These are phyloP conservation scores for Acleris sparsana DNA, from an alignment of 2,888 invertebrate species.

Conservation along the genomic window DNA sequence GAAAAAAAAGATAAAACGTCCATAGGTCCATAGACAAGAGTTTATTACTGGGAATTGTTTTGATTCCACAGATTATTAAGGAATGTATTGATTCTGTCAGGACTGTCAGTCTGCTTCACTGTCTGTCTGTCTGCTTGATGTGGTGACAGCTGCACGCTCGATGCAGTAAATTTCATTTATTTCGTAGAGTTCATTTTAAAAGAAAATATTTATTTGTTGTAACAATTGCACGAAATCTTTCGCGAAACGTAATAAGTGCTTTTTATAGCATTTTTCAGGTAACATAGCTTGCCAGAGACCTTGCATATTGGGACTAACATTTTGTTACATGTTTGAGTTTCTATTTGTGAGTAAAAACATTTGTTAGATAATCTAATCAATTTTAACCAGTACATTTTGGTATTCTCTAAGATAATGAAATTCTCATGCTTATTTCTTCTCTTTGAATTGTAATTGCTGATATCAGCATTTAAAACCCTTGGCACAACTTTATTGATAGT, in stretches of 20 bases:
- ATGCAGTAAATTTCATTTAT: constrained; percentile 12
- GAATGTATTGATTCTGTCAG: too few relatives aligned
- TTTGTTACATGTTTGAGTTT: constrained; percentile 28
- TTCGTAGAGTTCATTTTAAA: constrained; percentile 6
- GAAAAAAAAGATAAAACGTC: too few relatives aligned
- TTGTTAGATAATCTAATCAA: constrained; percentile 24
- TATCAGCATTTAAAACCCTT: too few relatives aligned
- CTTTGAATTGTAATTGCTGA: too few relatives aligned
- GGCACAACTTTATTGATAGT: too few relatives aligned
- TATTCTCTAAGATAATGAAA: background rate
- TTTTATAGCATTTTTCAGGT: constrained; percentile 33
- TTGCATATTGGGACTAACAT: constrained; percentile 28
- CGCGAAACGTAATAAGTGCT: constrained; percentile 27
- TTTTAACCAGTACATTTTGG: background rate
- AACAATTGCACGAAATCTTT: constrained; percentile 24
- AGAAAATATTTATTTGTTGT: background rate
- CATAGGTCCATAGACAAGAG: too few relatives aligned
- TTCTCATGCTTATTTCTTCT: background rate
- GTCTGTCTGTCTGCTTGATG: constrained; percentile 6
- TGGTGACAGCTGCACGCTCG: constrained; percentile 5
- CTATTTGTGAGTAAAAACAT: constrained; percentile 33
- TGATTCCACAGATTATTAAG: too few relatives aligned
- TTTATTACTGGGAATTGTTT: too few relatives aligned
- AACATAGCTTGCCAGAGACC: constrained; percentile 21
- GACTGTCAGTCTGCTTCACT: too few relatives aligned